Base-by-base conservation (phyloP, 2,888 invertebrate species). In the Drosophila rellima region DNA sequence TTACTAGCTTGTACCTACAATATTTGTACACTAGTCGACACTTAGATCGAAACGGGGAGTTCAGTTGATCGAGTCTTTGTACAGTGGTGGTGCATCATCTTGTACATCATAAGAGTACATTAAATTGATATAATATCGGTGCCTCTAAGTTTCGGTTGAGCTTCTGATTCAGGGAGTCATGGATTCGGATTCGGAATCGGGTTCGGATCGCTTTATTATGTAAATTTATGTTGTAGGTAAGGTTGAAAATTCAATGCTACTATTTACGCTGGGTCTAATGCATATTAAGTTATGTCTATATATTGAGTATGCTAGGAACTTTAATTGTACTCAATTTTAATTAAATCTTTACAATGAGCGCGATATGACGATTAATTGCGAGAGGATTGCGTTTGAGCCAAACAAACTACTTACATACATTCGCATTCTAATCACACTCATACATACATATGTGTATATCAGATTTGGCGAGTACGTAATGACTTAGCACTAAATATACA, bases 361-460 rank as follows among this genome's bases (percentile, higher is more conserved):
- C 51, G 37, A 52, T 47, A 20, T 47, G 31, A 48, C 10, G 45
- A 48, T 13, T 33, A 7, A 18, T n/a, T 42, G 23, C 15, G 29
- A 15, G n/a, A 11, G 18, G 15, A 39, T 56, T 48, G 55, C 56
- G 39, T 33, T 54, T 57, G 78, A 69, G 70, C 70, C 79, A 74
- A 80, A 74, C 79, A 74, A 80, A 74, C 78, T 81, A 80, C 71
- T 70, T 72, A 65, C 79, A 78, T 78, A 76, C 60, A 56, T 45
- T 52, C 48, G 20, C 56, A 64, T 17, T 20, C 40, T 56, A 56
- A 17, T 29, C 45, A 17, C 29, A 11, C 31, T 61, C 18, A 20
- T 40, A 20, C 18, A 20, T 40, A 20, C 48, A 63, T 45, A 62
- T 33, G 44, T 59, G 74, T 68, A 62, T 23, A 74, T 68, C 60